Conservation (phyloP, 2,888 invertebrate species). For the Homarus gammarus region DNA sequence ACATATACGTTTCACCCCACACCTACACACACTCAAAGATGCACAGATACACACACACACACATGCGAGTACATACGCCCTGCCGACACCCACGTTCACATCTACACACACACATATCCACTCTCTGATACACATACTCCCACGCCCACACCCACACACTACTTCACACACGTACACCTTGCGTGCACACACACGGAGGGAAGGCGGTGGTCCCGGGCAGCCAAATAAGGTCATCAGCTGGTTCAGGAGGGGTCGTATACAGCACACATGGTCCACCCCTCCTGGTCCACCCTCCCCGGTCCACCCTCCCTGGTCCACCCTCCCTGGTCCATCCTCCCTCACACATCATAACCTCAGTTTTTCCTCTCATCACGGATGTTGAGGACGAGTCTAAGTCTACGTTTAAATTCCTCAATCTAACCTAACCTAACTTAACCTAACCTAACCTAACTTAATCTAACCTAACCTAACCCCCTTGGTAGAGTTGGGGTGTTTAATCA, state of each 20-base stretch:
- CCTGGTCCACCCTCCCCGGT: too few species aligned
- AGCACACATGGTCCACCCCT: constrained; percentile 9
- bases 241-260: constrained; percentile 1
- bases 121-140: constrained; percentile 15
- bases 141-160: constrained; percentile 24
- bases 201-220: background rate
- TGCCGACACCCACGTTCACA: background rate
- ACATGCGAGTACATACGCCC: background rate
- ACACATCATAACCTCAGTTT: too few species aligned
- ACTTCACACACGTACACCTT: background rate
- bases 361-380: too few species aligned
- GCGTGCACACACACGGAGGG: constrained; percentile 6
- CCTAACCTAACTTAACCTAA: too few species aligned
- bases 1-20: too few species aligned
- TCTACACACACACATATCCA: constrained; percentile 10
- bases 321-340: too few species aligned
- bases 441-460: too few species aligned
- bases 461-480: too few species aligned
- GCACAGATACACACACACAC: background rate
- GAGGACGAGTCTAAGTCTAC: too few species aligned
- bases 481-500: too few species aligned
- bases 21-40: constrained; percentile 32
- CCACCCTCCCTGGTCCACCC: too few species aligned
- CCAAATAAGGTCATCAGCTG: constrained; percentile 23
- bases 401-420: too few species aligned